Base-by-base conservation (phyloP, 1,140 invertebrate species). In the Potamilus streckersoni region DNA sequence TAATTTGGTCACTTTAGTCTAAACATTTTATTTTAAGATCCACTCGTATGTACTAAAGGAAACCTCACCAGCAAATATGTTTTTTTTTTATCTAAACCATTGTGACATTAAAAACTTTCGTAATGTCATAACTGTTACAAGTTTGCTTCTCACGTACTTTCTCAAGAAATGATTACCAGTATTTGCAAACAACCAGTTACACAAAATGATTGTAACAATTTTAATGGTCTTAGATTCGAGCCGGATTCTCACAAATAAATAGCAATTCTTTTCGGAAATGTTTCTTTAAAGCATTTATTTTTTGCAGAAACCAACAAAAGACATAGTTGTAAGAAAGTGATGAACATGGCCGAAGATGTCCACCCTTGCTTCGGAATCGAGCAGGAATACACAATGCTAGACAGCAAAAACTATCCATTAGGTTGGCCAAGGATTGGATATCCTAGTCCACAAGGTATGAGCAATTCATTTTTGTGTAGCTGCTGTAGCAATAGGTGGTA, bases 351-450 rank as follows among this genome's bases (percentile, higher is more conserved):
- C 2, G 93, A 93, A 61, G 93, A 94, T 31, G 91, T 93, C 11
- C 93, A 95, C 73, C 97, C 97, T 0, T 98, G 97, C 97, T 99
- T 99, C 86, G 98, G 97, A 2, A 97, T 94, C 84, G 93, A 94
- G 82, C 97, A 99, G 87, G 97, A 98, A 88, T 98, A 98, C 89
- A 97, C 96, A 4, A 90, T 99, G 2, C 86, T 98, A 19, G 97
- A 97, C 86, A 92, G 94, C 74, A 96, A 98, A 86, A 92, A 94
- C 27, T 93, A 97, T 87, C 97, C 97, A 8, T 94, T 97, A 84
- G 97, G 97, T 14, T 99, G 97, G 97, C 97, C 96, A 31, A 96
- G 95, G 82, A 95, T 95, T 85, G 97, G 97, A 55, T 98, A 94
- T 89, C 96, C 96, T 1, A 95, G 95, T 70, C 96, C 96, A 19